These are phyloP conservation scores for Amyelois transitella DNA, from an alignment of 1,140 invertebrate genomes.

Conservation along the genomic window DNA sequence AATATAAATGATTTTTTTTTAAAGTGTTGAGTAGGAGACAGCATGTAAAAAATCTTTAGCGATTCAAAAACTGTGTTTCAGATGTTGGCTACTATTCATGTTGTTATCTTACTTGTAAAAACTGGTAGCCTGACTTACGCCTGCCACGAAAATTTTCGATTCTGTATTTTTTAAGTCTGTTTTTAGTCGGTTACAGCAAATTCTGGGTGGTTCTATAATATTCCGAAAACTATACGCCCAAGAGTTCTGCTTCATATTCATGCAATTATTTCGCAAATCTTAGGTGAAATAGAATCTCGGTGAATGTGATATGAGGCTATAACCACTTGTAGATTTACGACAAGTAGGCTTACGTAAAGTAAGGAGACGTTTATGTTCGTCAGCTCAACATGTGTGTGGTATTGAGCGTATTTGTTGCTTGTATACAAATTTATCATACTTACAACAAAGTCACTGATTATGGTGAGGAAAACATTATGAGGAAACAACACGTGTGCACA, in stretches of 20 bases:
- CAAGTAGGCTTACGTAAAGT: conserved; percentile 20
- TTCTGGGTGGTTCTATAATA: conserved; percentile 16
- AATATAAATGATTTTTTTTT: no score
- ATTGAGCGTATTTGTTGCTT: background rate
- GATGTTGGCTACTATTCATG: no score
- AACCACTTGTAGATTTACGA: conserved; percentile 26
- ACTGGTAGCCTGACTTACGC: no score
- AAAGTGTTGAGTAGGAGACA: no score
- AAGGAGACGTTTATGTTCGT: conserved; percentile 26
- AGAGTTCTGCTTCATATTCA: conserved; percentile 11
- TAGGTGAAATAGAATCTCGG: conserved; percentile 19
- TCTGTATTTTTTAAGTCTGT: no score
- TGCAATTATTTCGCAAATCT: conserved; percentile 18
- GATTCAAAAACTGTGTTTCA: no score
- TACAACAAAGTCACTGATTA: background rate
- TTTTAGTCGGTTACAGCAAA: no score
- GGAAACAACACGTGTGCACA: no score
- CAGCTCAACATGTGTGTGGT: background rate
- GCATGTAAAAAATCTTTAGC: no score
- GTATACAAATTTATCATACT: background rate
- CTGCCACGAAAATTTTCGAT: no score
- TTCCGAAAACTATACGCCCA: conserved; percentile 14
- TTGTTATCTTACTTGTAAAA: no score
- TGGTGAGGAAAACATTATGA: no score
- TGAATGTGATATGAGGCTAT: conserved; percentile 18